Conservation (phyloP, 37 sponge, comb jelly and placozoan genomes). For the Halichondria panicea region DNA sequence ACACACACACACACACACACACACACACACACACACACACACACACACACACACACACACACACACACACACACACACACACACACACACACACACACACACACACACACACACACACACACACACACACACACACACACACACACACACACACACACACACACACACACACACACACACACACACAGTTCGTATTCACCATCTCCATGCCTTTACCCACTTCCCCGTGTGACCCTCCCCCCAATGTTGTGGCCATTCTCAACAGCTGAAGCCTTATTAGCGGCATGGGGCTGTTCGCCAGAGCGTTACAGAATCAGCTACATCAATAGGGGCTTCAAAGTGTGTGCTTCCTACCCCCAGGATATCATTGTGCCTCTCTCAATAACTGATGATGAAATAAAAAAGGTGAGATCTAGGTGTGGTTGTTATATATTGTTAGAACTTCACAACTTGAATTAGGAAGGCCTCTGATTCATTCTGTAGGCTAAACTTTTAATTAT, state of each 20-base stretch:
- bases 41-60: no score
- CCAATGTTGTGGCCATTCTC: background rate
- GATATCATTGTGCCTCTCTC: slow-evolving; percentile 66
- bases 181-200: slow-evolving; percentile 20
- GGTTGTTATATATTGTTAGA: background rate
- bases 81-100: no score
- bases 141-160: no score
- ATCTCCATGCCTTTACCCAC: slow-evolving; percentile 53
- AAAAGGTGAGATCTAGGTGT: slow-evolving; percentile 10
- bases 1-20: no score
- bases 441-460: background rate
- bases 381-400: slow-evolving; percentile 55
- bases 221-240: slow-evolving; percentile 14
- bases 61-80: no score
- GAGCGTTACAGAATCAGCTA: slow-evolving; percentile 23
- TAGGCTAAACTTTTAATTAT: no score
- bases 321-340: slow-evolving; percentile 45
- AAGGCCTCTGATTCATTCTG: no score
- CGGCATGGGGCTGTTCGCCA: slow-evolving; percentile 13
- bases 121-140: no score
- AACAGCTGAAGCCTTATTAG: background rate
- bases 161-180: background rate
- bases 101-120: no score
- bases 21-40: no score
- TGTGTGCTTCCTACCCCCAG: slow-evolving; percentile 77